Conservation (phyloP, 2,113 vertebrate species). For the Merops nubicus region DNA sequence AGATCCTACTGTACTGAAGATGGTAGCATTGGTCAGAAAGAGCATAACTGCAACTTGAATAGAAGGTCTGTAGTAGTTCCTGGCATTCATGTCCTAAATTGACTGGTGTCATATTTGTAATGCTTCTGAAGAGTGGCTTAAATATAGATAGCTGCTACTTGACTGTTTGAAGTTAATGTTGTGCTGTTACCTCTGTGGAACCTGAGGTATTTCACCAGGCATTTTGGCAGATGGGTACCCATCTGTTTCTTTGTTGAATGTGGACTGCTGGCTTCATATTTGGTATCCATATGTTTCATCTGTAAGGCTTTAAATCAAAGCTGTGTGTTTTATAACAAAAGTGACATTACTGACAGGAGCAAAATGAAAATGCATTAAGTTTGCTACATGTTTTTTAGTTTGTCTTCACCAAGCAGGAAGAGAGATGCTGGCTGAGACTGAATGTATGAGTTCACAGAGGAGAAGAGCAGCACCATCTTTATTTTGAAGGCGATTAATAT, state of each 20-base stretch:
- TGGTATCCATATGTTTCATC: slow-evolving; percentile 61
- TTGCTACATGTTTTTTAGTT: neutral
- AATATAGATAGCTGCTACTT: neutral
- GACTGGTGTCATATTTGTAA: neutral
- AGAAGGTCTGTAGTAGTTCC: neutral
- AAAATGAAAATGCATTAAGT: slow-evolving; percentile 43
- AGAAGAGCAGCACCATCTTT: neutral
- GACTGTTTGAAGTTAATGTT: too few species aligned
- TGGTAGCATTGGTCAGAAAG: neutral
- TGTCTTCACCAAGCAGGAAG: neutral
- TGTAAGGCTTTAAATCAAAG: slow-evolving; percentile 47
- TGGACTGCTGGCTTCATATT: slow-evolving; percentile 40
- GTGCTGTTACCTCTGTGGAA: slow-evolving; percentile 44
- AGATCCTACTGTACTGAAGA: neutral
- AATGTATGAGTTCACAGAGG: neutral
- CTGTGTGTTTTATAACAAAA: slow-evolving; percentile 43
- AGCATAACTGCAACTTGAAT: neutral
- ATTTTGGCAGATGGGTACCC: slow-evolving; percentile 63
- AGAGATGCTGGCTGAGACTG: neutral
- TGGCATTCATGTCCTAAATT: neutral
- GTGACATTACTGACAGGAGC: slow-evolving; percentile 55
- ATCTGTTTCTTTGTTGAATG: neutral
- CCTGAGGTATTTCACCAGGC: slow-evolving; percentile 40
- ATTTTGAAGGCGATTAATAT: neutral
- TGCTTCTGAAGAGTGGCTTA: neutral